Conservation (phyloP, 2,113 vertebrate genomes). For the Centropus unirufus region DNA sequence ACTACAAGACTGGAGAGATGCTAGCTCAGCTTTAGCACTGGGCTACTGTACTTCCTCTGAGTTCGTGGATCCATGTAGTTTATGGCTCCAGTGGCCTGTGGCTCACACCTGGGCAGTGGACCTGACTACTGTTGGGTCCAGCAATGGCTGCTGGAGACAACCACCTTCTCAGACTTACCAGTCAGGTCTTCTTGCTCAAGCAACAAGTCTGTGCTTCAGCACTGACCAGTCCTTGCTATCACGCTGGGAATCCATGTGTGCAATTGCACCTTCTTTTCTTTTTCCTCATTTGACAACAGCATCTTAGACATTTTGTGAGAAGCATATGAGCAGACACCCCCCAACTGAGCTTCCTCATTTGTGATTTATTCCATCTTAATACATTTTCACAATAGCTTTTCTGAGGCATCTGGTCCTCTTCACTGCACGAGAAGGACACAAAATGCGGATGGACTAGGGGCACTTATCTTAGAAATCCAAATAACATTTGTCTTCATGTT, state of each 20-base stretch:
- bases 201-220: background rate
- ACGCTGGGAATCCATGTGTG: background rate
- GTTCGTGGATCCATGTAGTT: background rate
- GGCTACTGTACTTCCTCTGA: background rate
- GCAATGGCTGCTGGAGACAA: background rate
- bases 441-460: background rate
- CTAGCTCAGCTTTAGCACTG: background rate
- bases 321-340: background rate
- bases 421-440: background rate
- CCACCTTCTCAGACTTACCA: background rate
- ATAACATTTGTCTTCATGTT: background rate
- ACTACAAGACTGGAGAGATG: background rate
- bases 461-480: background rate
- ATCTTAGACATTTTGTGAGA: fast-evolving
- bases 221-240: fast-evolving
- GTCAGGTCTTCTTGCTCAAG: background rate
- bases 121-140: background rate
- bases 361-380: background rate
- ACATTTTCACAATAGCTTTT: background rate
- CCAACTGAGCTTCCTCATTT: background rate
- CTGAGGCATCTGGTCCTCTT: background rate
- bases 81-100: background rate
- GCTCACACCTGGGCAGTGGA: background rate
- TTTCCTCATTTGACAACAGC: background rate
- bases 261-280: background rate